Base-by-base conservation (phyloP, 2,888 invertebrate genomes). In the Nomada fabriciana region DNA sequence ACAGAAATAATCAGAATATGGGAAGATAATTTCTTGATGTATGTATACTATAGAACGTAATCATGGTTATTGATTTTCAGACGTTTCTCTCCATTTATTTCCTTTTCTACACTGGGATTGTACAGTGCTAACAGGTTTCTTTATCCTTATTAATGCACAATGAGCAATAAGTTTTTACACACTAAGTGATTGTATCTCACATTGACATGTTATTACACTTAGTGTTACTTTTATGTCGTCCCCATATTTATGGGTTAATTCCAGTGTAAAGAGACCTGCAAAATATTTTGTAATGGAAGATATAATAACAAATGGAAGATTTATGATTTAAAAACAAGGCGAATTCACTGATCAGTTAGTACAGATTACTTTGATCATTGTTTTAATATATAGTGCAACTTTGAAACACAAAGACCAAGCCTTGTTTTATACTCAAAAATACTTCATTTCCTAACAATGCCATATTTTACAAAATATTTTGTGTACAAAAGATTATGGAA, bases 31-130 rank as follows among this genome's bases (percentile, higher is more conserved):
- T 69, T 61, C 7, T 60, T n/a, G 18, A 18, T 55, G 5, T 18
- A 20, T 52, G 2, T 18, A 25, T 13, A 76, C 43, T 76, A 59
- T 83, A 76, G 50, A 43, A 42, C 73, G 25, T 82, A 82, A 86
- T 74, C 64, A 50, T 70, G 43, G 69, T 52, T 83, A 75, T 89
- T 90, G 64, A 74, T 88, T 91, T 93, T 89, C 93, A 93, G 93
- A 91, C 89, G 87, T 86, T 91, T 91, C 84, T 90, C 92, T 86
- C 91, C 91, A 88, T 93, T 93, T 91, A 90, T 93, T 89, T 93
- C 93, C 84, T 92, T 92, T 92, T 89, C 93, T 86, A 92, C 92
- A 87, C 82, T 90, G 85, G 93, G 94, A 91, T 91, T 94, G 84
- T 93, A 93, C 90, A 87, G 88, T 89, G 80, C 89, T 83, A 89